Percentiles rank a stretch among this genome's conserved stretches.
phyloP scores from a whole-genome alignment of 2,797 vertebrate species.

The Clarias pachynema region DNA sequence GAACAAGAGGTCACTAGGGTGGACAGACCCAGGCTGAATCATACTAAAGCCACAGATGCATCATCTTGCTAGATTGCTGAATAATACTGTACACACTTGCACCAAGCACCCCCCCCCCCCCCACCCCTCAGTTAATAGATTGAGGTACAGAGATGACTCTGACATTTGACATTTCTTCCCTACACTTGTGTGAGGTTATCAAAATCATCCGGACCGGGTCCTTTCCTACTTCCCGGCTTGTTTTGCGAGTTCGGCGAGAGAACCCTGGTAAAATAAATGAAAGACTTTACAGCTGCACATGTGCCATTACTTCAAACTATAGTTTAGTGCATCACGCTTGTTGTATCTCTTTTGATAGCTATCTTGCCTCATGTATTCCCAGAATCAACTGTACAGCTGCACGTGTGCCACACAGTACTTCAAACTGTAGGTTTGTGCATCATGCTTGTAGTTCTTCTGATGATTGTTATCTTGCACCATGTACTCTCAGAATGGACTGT shows the following conservation, averaged over 20 bases:
- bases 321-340: neutral
- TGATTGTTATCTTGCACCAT: neutral
- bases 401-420: neutral
- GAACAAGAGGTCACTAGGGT: neutral
- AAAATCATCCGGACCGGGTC: neutral
- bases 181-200: neutral
- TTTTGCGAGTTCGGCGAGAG: neutral
- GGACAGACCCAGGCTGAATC: neutral
- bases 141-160: neutral
- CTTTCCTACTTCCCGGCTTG: neutral
- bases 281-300: neutral
- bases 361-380: neutral
- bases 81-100: conserved; percentile 9
- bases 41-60: neutral
- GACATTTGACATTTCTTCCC: conserved; percentile 14
- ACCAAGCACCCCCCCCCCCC: neutral
- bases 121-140: neutral
- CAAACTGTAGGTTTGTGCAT: neutral
- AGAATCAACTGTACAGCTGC: neutral
- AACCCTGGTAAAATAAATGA: conserved; percentile 3
- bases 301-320: neutral
- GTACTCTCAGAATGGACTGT: neutral
- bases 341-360: neutral
- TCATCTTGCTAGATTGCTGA: conserved; percentile 16
- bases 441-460: neutral